Conservation (phyloP, 2,113 vertebrate genomes). For the Condylura cristata region DNA sequence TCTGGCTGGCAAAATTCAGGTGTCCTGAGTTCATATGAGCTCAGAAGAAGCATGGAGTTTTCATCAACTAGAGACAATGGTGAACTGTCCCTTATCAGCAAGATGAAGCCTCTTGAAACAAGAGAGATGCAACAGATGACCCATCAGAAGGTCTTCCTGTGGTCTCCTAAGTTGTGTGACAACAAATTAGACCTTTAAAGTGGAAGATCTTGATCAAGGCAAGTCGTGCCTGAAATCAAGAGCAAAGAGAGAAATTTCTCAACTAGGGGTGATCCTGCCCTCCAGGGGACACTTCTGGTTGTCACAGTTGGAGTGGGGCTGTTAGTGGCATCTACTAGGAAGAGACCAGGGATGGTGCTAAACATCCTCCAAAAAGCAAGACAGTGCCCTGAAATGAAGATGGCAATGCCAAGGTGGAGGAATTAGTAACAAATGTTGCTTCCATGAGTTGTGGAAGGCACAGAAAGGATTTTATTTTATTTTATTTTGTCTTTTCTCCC, state of each 20-base stretch:
- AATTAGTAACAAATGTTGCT: background rate
- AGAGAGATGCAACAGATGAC: rapidly evolving
- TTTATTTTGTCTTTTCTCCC: background rate
- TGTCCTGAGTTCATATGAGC: background rate
- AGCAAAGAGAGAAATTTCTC: background rate
- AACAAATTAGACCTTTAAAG: background rate
- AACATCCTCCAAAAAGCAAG: rapidly evolving
- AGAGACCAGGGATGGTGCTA: too few species aligned
- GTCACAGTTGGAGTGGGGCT: background rate
- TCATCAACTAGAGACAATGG: rapidly evolving
- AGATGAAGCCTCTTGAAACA: background rate
- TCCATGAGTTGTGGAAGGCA: background rate
- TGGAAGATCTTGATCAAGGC: background rate
- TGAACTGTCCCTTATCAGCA: background rate
- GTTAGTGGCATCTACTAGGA: background rate
- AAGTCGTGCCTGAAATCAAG: background rate
- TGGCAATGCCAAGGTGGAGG: background rate
- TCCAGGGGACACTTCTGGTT: background rate
- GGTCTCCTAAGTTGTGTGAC: too few species aligned
- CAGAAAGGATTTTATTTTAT: background rate
- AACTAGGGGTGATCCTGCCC: too few species aligned
- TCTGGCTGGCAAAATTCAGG: background rate
- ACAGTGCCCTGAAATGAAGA: background rate
- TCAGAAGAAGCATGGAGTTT: background rate
- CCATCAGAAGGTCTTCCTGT: background rate